Base-by-base conservation (phyloP, 2,888 invertebrate genomes). In the Didymodactylos carnosus region DNA sequence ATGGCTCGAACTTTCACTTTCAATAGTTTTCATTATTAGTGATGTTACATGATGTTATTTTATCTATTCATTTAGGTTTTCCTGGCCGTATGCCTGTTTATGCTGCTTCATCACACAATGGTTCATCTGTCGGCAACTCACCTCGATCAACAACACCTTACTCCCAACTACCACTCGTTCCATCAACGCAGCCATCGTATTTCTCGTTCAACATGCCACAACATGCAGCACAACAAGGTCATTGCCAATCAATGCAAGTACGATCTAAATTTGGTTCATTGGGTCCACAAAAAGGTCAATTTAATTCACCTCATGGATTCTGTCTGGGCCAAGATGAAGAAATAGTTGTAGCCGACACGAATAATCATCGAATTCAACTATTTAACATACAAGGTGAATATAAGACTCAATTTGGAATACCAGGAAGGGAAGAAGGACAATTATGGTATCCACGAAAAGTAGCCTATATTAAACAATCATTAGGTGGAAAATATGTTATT, bases 391-490 rank as follows among this genome's bases (percentile, higher is more conserved):
- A 89, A 78, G 94, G 94, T 62, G 89, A 89, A 73, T 91, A 91
- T 82, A 92, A 92, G 82, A 92, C 91, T 81, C 91, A 92, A 84
- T 95, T 95, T 84, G 95, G 94, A 69, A 89, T 90, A 75, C 90
- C 93, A 75, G 94, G 94, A 77, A 79, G 83, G 51, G 94, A 94
- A 79, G 94, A 95, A 81, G 94, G 94, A 0, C 94, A 94, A 81
- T 85, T 95, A 77, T 95, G 94, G 94, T 94, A 94, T 84, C 94
- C 95, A 6, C 88, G 94, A 70, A 94, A 95, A 84, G 94, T 94
- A 71, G 93, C 93, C 13, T 82, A 83, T 13, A 81, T 84, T 77
- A 77, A 81, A 72, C 78, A 78, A 23, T 78, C 80, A 39, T n/a
- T n/a, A n/a, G n/a, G n/a, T n/a, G 82, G 82, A 49, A 81, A 81